Evolutionary conservation across 2,113 vertebrate species (phyloP).

Genomic region (Malaclemys terrapin): DNA sequence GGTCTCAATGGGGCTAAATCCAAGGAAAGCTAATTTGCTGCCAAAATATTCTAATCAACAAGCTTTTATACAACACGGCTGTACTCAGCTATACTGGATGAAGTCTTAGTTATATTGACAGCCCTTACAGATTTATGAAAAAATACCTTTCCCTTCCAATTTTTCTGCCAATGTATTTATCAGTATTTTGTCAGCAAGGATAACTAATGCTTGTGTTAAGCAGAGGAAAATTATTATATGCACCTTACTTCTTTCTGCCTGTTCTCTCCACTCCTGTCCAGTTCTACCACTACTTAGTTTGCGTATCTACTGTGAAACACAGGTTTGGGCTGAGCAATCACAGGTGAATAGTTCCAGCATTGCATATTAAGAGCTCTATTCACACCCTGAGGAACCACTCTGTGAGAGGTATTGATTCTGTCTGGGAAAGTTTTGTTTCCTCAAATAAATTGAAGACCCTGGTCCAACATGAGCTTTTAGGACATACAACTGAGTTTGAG

Average conservation of each 20-base stretch:
- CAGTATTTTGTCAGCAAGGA: neutral
- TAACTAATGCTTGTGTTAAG: neutral
- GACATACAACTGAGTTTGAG: too few relatives aligned
- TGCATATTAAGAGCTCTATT: too few relatives aligned
- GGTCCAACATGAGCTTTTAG: too few relatives aligned
- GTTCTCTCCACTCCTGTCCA: neutral
- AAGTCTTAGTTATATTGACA: neutral
- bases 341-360: too few relatives aligned
- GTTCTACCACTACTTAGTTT: too few relatives aligned
- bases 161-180: neutral
- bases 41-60: neutral
- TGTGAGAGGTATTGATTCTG: too few relatives aligned
- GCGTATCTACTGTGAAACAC: too few relatives aligned
- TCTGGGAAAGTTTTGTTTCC: too few relatives aligned
- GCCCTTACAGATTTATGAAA: neutral
- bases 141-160: constrained; percentile 1
- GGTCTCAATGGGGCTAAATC: neutral
- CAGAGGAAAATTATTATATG: neutral
- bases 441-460: too few relatives aligned
- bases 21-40: neutral
- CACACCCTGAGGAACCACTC: too few relatives aligned
- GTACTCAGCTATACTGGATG: too few relatives aligned
- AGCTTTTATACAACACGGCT: neutral
- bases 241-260: accelerated
- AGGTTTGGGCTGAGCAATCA: too few relatives aligned